A percentile compares a stretch with the other conserved stretches of the same genome.
These are phyloP conservation scores for Sphyrna mokarran DNA, from an alignment of 2,113 vertebrate genomes.

Conservation along the genomic window DNA sequence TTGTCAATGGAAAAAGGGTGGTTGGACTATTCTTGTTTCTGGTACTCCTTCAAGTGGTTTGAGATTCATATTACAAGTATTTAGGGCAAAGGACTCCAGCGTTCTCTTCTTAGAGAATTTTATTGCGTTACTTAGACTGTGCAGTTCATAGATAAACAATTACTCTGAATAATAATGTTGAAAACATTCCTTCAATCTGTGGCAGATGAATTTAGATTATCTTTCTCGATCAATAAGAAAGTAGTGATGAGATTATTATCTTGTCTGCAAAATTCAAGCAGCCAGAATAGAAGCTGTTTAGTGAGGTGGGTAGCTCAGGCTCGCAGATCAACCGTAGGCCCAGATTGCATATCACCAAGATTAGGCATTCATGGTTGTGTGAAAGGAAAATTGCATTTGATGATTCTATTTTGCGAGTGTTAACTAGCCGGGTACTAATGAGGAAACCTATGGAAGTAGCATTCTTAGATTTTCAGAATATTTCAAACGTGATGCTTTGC, in stretches of 20 bases:
- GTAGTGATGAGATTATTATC: neutral
- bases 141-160: no score
- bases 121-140: neutral
- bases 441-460: neutral
- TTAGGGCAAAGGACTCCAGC: neutral
- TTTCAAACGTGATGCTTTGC: neutral
- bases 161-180: no score
- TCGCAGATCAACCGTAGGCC: neutral
- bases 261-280: neutral
- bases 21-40: neutral
- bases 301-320: neutral
- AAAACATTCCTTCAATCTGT: neutral
- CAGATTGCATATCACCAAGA: neutral
- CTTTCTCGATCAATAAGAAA: neutral
- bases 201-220: neutral
- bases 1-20: neutral
- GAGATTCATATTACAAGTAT: neutral
- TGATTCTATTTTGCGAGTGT: neutral
- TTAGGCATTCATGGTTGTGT: neutral
- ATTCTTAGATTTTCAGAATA: neutral
- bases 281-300: neutral
- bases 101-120: neutral
- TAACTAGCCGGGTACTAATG: neutral
- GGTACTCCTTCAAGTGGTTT: neutral
- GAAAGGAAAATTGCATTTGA: neutral